phyloP scores from a whole-genome alignment of 2,888 invertebrate genomes.

The Mesopsocus fuscifrons region DNA sequence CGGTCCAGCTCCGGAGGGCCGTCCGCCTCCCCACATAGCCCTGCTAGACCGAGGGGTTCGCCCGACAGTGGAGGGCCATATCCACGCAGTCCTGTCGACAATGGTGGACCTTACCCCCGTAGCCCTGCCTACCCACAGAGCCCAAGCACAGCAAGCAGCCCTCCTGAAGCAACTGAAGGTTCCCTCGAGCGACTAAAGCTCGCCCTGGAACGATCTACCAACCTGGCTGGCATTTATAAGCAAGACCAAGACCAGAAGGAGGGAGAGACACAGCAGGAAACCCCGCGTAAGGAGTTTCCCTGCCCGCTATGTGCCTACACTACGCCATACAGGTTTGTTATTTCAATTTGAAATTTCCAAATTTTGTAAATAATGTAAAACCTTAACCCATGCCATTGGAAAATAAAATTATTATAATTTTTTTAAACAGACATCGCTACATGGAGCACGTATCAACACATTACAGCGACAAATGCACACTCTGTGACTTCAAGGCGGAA shows the following conservation, averaged over 20 bases:
- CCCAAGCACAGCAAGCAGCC: too few species aligned
- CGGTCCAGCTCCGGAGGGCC: background rate
- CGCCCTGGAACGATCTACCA: conserved; percentile 1
- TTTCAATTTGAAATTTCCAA: too few species aligned
- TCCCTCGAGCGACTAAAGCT: background rate
- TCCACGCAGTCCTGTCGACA: background rate
- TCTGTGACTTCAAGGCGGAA: conserved; percentile 32
- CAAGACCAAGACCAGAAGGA: background rate
- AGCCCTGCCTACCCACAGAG: background rate
- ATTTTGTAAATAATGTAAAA: too few species aligned
- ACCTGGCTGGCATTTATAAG: background rate
- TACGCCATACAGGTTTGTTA: conserved; percentile 1
- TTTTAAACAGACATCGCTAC: conserved; percentile 27
- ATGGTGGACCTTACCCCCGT: background rate
- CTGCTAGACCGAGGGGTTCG: background rate
- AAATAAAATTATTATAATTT: too few species aligned
- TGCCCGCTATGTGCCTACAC: conserved; percentile 6
- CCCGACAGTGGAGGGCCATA: background rate
- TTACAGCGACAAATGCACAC: conserved; percentile 30
- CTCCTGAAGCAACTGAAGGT: conserved; percentile 1
- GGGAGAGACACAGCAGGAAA: background rate
- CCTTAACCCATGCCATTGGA: too few species aligned
- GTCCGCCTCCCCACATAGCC: background rate
- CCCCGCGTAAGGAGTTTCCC: background rate
- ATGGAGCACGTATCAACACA: conserved; percentile 35